Percentiles rank a stretch among this genome's conserved stretches.
phyloP scores from a whole-genome alignment of 2,797 vertebrate species.

The Crypturellus tataupa region DNA sequence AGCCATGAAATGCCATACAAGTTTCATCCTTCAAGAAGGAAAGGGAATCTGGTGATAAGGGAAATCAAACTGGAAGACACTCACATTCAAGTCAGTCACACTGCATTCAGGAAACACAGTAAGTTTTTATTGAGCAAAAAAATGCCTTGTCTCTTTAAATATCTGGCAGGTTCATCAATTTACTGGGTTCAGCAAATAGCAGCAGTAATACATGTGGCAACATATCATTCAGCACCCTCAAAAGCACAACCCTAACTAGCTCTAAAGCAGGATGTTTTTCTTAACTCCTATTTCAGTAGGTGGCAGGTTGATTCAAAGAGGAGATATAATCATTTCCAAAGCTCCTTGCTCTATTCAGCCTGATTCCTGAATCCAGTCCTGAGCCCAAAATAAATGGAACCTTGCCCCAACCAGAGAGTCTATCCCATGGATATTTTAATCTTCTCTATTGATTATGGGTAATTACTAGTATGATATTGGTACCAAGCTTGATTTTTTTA shows the following conservation, averaged over 20 bases:
- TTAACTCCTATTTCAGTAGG: neutral
- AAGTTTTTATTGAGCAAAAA: neutral
- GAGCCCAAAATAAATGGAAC: neutral
- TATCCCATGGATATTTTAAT: too few relatives aligned
- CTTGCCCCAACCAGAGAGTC: neutral
- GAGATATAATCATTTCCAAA: neutral
- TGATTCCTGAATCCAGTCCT: neutral
- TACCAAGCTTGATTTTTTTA: neutral
- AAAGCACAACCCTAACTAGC: neutral
- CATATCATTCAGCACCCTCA: accelerated
- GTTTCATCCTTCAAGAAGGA: neutral
- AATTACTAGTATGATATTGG: neutral
- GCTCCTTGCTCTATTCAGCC: neutral
- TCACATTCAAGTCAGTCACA: neutral
- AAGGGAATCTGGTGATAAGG: neutral
- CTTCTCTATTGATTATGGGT: too few relatives aligned
- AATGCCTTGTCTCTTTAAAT: neutral
- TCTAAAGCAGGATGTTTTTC: neutral
- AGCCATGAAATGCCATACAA: neutral
- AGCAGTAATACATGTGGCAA: neutral
- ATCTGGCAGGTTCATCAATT: neutral
- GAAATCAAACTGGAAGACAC: neutral
- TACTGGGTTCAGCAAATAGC: neutral
- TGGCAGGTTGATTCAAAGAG: neutral
- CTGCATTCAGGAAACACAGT: accelerated